phyloP scores from a whole-genome alignment of 2,888 invertebrate species.

The Dermolepida albohirtum region DNA sequence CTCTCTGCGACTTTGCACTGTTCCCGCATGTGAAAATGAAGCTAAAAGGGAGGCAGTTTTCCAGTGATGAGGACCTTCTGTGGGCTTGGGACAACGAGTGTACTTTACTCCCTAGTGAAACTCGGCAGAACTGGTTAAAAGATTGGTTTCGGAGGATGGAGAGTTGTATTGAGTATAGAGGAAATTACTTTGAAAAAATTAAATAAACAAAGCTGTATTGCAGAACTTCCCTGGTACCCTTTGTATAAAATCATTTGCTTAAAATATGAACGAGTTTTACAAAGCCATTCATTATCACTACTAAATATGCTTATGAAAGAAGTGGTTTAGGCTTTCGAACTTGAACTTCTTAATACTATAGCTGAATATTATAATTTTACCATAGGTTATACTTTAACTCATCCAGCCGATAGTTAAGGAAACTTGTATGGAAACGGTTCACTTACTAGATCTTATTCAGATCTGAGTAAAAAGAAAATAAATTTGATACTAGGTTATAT shows the following conservation, averaged over 20 bases:
- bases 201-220: no score
- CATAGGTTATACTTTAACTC: slow-evolving; percentile 48
- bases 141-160: no score
- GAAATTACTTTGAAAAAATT: no score
- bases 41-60: no score
- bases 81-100: no score
- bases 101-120: no score
- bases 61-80: no score
- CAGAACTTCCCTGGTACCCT: no score
- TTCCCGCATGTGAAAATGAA: no score
- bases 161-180: no score
- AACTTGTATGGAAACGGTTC: slow-evolving; percentile 51
- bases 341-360: slow-evolving; percentile 52
- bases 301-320: slow-evolving; percentile 22
- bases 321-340: slow-evolving; percentile 49
- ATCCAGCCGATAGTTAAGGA: slow-evolving; percentile 50
- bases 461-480: slow-evolving; percentile 51
- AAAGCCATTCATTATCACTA: slow-evolving; percentile 57
- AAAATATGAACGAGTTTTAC: slow-evolving; percentile 55
- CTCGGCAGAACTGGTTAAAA: no score
- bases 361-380: slow-evolving; percentile 54
- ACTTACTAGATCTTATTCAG: slow-evolving; percentile 52
- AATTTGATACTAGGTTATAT: slow-evolving; percentile 59
- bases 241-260: slow-evolving; percentile 57
- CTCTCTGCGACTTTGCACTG: no score